Percentiles rank a stretch among this genome's conserved stretches.
Conservation (phyloP, 2,797 vertebrate genomes). For the Echeneis naucrates region DNA sequence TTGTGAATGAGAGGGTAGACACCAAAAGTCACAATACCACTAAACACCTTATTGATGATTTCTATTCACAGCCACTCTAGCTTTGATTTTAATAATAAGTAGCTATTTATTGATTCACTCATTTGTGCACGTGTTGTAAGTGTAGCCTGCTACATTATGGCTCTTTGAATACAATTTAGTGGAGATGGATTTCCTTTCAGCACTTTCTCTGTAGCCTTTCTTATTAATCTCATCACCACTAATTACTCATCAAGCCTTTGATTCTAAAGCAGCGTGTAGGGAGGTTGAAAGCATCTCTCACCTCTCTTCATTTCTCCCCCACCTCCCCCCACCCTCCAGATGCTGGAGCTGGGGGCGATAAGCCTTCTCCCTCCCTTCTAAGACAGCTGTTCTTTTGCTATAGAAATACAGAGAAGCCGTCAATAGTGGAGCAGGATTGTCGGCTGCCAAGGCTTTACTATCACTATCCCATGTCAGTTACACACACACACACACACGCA, state of each 20-base stretch:
- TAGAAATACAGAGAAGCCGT: slow-evolving; percentile 46
- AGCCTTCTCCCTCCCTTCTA: slow-evolving; percentile 47
- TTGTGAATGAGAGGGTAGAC: background rate
- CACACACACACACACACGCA: slow-evolving; percentile 24
- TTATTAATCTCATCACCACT: slow-evolving; percentile 74
- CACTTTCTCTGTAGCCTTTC: slow-evolving; percentile 59
- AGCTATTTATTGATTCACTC: slow-evolving; percentile 32
- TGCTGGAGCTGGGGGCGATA: slow-evolving; percentile 57
- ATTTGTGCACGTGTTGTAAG: slow-evolving; percentile 33
- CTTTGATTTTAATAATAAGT: slow-evolving; percentile 35
- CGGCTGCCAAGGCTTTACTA: slow-evolving; percentile 41
- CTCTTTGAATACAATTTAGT: slow-evolving; percentile 51
- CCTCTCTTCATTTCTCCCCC: background rate
- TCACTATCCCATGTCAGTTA: slow-evolving; percentile 46
- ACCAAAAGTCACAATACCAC: background rate
- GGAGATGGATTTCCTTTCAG: slow-evolving; percentile 52
- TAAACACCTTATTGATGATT: slow-evolving; percentile 4
- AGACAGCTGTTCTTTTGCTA: slow-evolving; percentile 73
- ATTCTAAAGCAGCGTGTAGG: slow-evolving; percentile 64
- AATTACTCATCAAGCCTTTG: slow-evolving; percentile 78
- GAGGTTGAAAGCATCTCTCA: slow-evolving; percentile 39
- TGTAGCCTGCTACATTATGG: slow-evolving; percentile 25
- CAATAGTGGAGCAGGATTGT: slow-evolving; percentile 53
- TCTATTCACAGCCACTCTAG: background rate
- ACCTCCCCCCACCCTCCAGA: slow-evolving; percentile 51